A percentile compares a stretch with the other conserved stretches of the same genome.
phyloP scores from a whole-genome alignment of 23 tunicate species.

The Halocynthia aurantium region DNA sequence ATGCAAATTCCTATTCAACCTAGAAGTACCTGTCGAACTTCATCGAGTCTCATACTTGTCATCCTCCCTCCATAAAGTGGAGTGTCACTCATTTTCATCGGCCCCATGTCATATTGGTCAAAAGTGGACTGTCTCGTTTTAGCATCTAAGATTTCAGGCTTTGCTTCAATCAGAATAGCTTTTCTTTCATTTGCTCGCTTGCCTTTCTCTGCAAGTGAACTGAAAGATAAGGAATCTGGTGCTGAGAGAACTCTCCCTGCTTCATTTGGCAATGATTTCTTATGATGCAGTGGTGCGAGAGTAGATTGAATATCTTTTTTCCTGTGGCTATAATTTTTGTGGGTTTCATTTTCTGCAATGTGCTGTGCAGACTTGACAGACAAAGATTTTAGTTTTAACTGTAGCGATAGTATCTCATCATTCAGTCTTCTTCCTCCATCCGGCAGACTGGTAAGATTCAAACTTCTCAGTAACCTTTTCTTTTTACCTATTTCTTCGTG shows the following conservation, averaged over 20 bases:
- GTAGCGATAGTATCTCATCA: constrained; percentile 45
- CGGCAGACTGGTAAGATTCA: constrained; percentile 54
- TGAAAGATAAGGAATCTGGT: neutral
- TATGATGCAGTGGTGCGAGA: too few relatives aligned
- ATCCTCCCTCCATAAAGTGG: constrained; percentile 63
- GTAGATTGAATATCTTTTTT: too few relatives aligned
- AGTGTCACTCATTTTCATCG: constrained; percentile 3
- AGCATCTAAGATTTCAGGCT: neutral
- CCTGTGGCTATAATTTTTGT: too few relatives aligned
- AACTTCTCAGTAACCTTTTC: constrained; percentile 23
- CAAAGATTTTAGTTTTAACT: constrained; percentile 25
- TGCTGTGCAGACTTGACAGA: too few relatives aligned
- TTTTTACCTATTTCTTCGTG: constrained; percentile 40
- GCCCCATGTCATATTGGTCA: constrained; percentile 7
- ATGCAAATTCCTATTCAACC: too few relatives aligned
- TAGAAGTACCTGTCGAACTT: constrained; percentile 29
- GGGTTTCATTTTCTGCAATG: too few relatives aligned
- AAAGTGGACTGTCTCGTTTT: neutral
- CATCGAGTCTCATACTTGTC: constrained; percentile 32
- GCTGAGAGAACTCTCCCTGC: neutral
- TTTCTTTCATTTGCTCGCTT: neutral
- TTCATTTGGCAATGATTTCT: neutral
- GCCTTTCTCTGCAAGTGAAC: neutral
- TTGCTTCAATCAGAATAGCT: neutral
- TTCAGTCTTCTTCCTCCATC: constrained; percentile 61